phyloP scores from a whole-genome alignment of 2,797 vertebrate species.

The Poecilia gillii region DNA sequence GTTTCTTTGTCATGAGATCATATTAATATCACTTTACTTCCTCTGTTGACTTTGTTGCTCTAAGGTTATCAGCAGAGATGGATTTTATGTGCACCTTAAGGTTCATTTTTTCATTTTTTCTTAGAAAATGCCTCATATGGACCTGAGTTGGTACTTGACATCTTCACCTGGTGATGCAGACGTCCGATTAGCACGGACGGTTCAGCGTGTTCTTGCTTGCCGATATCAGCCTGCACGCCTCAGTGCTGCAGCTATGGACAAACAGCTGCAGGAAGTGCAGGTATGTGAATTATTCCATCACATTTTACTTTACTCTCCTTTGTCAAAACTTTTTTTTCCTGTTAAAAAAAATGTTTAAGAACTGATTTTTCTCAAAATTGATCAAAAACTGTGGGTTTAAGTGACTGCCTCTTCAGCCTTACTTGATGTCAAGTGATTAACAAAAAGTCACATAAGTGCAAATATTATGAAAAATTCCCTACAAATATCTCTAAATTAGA shows the following conservation, averaged over 20 bases:
- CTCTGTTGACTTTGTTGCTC: neutral
- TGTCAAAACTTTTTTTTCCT: neutral
- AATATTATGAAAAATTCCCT: too few relatives aligned
- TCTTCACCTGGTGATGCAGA: conserved; percentile 71
- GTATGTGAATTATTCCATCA: conserved; percentile 60
- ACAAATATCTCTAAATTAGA: too few relatives aligned
- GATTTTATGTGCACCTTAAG: neutral
- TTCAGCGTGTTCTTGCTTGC: conserved; percentile 84
- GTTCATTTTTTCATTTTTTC: neutral
- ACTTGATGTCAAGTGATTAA: too few relatives aligned
- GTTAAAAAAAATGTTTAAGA: too few relatives aligned
- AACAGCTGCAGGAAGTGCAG: conserved; percentile 88
- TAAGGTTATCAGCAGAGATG: neutral
- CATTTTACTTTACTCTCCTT: too few relatives aligned
- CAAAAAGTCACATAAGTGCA: too few relatives aligned
- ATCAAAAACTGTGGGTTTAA: too few relatives aligned
- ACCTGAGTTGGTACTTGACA: conserved; percentile 66
- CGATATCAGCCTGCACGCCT: conserved; percentile 86
- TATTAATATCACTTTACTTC: neutral
- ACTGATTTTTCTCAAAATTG: too few relatives aligned
- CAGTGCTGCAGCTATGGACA: conserved; percentile 79
- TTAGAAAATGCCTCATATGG: conserved; percentile 56
- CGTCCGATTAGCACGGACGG: conserved; percentile 71
- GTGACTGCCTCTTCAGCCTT: too few relatives aligned
- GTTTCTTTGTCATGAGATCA: neutral